Evolutionary conservation across 1,140 invertebrate species (phyloP), one percentile per base, ranked within the genome.

Genomic region (Bombus waltoni): DNA sequence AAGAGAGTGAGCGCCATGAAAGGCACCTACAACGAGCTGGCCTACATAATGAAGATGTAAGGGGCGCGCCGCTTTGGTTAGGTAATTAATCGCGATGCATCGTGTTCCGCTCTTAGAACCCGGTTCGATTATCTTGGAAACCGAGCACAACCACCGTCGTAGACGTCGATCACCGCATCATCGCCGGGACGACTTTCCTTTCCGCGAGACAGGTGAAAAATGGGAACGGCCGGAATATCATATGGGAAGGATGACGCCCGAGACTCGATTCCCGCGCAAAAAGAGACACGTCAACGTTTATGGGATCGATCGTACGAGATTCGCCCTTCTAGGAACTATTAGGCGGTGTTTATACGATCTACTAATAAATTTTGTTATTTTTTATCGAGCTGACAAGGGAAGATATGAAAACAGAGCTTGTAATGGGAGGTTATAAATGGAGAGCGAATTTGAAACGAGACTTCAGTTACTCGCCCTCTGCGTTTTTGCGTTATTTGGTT

Each of bases 1-100:
- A 83, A 53, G 38, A 81, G 79, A 77, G 62, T 28, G 83, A n/a
- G 15, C 74, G 18, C 76, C 62, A 42, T 25, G 77, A 93, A 93
- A 93, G 92, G 91, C 89, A 90, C 87, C 91, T 93, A 89, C 91
- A 91, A 93, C 85, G 84, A 90, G 88, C 89, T 91, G 89, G 89
- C 91, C 89, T 91, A 91, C 92, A 87, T 91, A 93, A 93, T 93
- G 88, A 93, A 93, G 93, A 93, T 87, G 87, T 91, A 89, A 89
- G 89, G 89, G 85, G 74, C 59, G 66, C 78, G 79, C 38, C 87
- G 71, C 53, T 59, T 44, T 53, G 76, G 42, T 85, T 81, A 53
- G 81, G 73, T 91, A 92, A 92, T 92, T 92, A 91, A 92, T 89
- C 82, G 86, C 79, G 62, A 59, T 87, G 81, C 83, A 83, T 62